phyloP scores from a whole-genome alignment of 2,113 vertebrate species.

The Sinosuthora webbiana region DNA sequence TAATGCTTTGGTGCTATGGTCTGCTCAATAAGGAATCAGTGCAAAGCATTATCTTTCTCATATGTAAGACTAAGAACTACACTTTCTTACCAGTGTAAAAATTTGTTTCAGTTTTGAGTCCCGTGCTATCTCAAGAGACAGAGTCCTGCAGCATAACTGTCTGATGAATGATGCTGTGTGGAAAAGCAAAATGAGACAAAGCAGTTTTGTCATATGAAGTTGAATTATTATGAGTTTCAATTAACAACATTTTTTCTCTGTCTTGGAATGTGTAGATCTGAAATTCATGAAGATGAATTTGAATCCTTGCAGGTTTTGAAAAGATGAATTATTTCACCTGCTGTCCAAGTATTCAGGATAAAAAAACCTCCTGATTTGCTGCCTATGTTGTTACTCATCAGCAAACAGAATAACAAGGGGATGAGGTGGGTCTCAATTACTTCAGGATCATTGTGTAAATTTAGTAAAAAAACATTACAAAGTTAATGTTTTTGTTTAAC shows the following conservation, averaged over 20 bases:
- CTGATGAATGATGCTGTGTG: background rate
- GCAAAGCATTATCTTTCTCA: background rate
- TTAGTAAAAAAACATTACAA: constrained; percentile 9
- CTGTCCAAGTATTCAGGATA: background rate
- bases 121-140: background rate
- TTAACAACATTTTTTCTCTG: background rate
- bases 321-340: constrained; percentile 15
- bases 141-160: background rate
- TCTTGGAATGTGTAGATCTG: background rate
- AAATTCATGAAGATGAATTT: constrained; percentile 7
- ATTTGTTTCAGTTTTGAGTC: constrained; percentile 39
- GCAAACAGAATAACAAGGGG: background rate
- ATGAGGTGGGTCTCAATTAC: background rate
- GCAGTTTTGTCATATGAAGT: background rate
- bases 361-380: background rate
- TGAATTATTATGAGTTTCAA: background rate
- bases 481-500: constrained; percentile 42
- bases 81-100: background rate
- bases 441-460: background rate
- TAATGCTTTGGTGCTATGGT: constrained; percentile 1
- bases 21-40: constrained; percentile 2
- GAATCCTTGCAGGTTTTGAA: background rate
- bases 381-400: background rate
- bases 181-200: constrained; percentile 5
- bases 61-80: background rate